Evolutionary conservation across 2,113 vertebrate species (phyloP).

Genomic region (Eidolon helvum): DNA sequence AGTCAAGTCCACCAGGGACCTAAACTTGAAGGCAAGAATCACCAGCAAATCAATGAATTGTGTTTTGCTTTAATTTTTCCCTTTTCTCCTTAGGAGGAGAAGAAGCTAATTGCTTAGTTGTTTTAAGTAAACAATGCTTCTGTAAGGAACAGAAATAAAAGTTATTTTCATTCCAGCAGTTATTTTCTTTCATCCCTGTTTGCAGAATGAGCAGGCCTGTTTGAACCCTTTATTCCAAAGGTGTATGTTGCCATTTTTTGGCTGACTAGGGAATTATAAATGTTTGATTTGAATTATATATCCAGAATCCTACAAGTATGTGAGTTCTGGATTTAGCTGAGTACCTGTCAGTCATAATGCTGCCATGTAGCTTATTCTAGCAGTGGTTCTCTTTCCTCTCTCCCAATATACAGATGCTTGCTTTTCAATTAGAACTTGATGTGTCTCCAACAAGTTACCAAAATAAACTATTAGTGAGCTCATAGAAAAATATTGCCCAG

Average conservation of each 20-base stretch:
- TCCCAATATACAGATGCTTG: not conserved
- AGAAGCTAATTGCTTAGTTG: not conserved
- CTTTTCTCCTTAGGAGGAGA: not conserved
- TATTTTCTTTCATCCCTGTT: not conserved
- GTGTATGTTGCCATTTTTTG: not conserved
- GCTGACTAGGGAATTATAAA: not conserved
- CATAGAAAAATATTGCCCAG: slow-evolving; percentile 50
- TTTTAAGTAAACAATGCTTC: not conserved
- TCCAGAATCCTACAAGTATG: not conserved
- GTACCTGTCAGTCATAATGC: not conserved
- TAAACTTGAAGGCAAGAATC: not conserved
- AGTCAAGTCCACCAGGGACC: not conserved
- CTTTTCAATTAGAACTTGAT: slow-evolving; percentile 48
- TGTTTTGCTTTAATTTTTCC: not conserved
- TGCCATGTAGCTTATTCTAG: not conserved
- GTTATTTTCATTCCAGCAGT: not conserved
- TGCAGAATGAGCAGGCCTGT: not conserved
- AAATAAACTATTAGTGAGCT: slow-evolving; percentile 50
- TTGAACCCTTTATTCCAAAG: not conserved
- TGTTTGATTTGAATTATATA: not conserved
- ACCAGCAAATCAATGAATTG: not conserved
- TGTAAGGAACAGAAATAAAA: not conserved
- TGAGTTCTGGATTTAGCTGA: not conserved
- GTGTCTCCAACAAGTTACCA: slow-evolving; percentile 37
- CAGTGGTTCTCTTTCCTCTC: not conserved